Conservation (phyloP, 1,140 invertebrate genomes). For the Hermatobates lingyangjiaoensis region DNA sequence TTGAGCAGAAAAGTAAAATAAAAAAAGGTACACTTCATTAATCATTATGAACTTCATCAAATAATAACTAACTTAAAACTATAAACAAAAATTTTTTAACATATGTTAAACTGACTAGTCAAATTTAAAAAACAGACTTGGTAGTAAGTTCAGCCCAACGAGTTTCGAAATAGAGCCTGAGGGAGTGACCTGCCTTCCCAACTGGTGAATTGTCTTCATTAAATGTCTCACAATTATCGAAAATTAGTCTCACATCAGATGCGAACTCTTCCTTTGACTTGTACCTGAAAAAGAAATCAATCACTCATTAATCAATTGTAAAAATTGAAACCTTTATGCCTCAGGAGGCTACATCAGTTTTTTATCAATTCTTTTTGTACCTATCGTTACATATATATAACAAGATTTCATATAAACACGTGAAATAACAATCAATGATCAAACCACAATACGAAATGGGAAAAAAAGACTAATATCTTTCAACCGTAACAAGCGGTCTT, state of each 20-base stretch:
- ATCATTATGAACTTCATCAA: neutral
- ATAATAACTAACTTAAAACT: neutral
- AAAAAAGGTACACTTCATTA: neutral
- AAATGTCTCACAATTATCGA: conserved; percentile 92
- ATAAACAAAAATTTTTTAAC: neutral
- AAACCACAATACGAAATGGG: too few relatives aligned
- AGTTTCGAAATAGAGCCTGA: conserved; percentile 78
- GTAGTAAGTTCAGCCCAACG: conserved; percentile 50
- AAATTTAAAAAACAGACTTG: neutral
- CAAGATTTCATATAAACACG: too few relatives aligned
- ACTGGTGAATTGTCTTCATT: conserved; percentile 95
- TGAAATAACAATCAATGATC: too few relatives aligned
- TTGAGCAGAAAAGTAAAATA: neutral
- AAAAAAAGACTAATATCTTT: too few relatives aligned
- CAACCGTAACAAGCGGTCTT: too few relatives aligned
- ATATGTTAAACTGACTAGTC: neutral
- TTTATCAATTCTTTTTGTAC: neutral
- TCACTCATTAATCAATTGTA: neutral
- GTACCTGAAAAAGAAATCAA: conserved; percentile 38
- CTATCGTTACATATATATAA: too few relatives aligned
- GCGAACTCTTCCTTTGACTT: conserved; percentile 76
- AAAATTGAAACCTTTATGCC: neutral
- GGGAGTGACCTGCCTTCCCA: conserved; percentile 77
- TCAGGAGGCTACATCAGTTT: neutral
- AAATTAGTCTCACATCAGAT: conserved; percentile 75